Evolutionary conservation across 2,113 vertebrate species (phyloP).

Genomic region (Gallinago undulata): DNA sequence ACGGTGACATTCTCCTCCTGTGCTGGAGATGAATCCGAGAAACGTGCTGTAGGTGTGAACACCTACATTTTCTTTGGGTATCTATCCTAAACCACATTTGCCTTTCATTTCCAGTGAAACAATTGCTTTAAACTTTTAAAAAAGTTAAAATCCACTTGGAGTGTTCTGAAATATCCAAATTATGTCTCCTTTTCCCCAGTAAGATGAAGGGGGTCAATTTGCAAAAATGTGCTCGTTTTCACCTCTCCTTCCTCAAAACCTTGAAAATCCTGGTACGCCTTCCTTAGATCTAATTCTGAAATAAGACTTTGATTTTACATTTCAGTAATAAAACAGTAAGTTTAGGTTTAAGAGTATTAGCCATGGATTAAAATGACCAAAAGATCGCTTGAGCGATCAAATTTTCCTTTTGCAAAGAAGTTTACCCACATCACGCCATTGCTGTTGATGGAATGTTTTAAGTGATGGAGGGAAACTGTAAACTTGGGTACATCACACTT

Average conservation of each 20-base stretch:
- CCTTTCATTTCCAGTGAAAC: background rate
- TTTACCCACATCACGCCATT: background rate
- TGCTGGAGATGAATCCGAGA: background rate
- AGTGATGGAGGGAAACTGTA: background rate
- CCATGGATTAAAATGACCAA: background rate
- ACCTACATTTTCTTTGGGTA: background rate
- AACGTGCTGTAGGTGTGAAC: background rate
- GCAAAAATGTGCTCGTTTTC: background rate
- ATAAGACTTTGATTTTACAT: background rate
- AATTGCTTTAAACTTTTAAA: background rate
- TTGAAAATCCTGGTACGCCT: background rate
- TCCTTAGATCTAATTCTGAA: background rate
- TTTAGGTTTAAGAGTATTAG: background rate
- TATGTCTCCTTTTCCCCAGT: background rate
- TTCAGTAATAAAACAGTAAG: background rate
- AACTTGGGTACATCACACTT: accelerated
- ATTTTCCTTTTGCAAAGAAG: background rate
- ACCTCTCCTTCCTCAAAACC: background rate
- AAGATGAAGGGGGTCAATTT: background rate
- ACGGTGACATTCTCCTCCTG: background rate
- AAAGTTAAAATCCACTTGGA: background rate
- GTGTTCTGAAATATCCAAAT: background rate
- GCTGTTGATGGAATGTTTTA: background rate
- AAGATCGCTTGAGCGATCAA: background rate
- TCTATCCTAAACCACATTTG: background rate